Percentiles rank a stretch among this genome's conserved stretches.
phyloP scores from a whole-genome alignment of 2,888 invertebrate genomes.

The Eilema caniola region DNA sequence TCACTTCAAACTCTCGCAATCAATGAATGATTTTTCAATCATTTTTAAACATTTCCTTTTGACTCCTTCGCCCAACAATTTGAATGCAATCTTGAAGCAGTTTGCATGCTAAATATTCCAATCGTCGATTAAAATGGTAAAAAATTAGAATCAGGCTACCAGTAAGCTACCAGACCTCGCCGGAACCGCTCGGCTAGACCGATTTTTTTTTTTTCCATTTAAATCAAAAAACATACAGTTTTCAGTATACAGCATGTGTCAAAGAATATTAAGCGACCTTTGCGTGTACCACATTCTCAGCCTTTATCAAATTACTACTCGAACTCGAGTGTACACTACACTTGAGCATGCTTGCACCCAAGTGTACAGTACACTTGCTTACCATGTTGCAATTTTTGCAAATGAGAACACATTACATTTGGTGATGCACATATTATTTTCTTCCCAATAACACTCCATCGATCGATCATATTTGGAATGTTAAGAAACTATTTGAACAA shows the following conservation, averaged over 20 bases:
- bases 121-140: too few relatives aligned
- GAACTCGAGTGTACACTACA: slow-evolving; percentile 7
- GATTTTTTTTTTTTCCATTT: too few relatives aligned
- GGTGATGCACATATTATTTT: background rate
- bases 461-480: slow-evolving; percentile 32
- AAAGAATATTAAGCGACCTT: slow-evolving; percentile 1
- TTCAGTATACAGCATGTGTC: background rate
- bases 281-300: background rate
- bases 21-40: too few relatives aligned
- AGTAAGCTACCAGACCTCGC: too few relatives aligned
- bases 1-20: too few relatives aligned
- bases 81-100: too few relatives aligned
- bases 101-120: too few relatives aligned
- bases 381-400: background rate
- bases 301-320: background rate
- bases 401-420: background rate
- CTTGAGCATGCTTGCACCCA: background rate
- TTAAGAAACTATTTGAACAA: slow-evolving; percentile 44
- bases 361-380: background rate
- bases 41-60: too few relatives aligned
- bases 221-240: too few relatives aligned
- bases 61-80: too few relatives aligned
- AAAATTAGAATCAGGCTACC: too few relatives aligned
- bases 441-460: slow-evolving; percentile 29
- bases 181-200: too few relatives aligned